These are phyloP conservation scores for Lepidothrix coronata DNA, from an alignment of 2,113 vertebrate genomes.

Conservation along the genomic window DNA sequence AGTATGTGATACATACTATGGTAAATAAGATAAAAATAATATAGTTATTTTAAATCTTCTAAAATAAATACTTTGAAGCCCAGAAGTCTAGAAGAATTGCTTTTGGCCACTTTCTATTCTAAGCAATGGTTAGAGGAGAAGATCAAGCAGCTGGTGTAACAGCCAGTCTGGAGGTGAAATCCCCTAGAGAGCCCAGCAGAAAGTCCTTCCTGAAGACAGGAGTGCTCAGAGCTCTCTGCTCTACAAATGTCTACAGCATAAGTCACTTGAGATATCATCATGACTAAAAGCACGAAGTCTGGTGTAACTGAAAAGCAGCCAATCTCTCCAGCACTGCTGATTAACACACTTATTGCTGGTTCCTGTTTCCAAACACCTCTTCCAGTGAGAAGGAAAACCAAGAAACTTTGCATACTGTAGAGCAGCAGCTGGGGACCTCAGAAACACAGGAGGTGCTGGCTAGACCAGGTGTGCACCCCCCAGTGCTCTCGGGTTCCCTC, in stretches of 20 bases:
- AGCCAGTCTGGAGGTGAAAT: background rate
- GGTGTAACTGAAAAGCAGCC: background rate
- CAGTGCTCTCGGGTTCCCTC: background rate
- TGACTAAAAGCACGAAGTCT: background rate
- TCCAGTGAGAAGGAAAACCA: background rate
- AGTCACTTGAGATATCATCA: rapidly evolving
- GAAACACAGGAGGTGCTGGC: background rate
- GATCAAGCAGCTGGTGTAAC: background rate
- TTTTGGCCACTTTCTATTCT: background rate
- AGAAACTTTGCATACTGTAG: background rate
- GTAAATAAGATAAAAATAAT: background rate
- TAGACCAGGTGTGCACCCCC: background rate
- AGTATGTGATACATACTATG: background rate
- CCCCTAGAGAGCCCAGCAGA: background rate
- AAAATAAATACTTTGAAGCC: background rate
- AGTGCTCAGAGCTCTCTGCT: background rate
- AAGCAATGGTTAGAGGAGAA: background rate
- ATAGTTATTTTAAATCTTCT: background rate
- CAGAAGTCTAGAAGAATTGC: background rate
- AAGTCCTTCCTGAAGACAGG: background rate
- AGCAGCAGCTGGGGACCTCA: background rate
- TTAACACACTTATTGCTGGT: rapidly evolving
- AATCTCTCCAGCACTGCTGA: background rate
- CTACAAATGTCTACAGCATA: background rate
- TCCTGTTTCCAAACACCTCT: background rate